Base-by-base conservation (phyloP, 2,113 vertebrate genomes). In the Hirundichthys speculiger region DNA sequence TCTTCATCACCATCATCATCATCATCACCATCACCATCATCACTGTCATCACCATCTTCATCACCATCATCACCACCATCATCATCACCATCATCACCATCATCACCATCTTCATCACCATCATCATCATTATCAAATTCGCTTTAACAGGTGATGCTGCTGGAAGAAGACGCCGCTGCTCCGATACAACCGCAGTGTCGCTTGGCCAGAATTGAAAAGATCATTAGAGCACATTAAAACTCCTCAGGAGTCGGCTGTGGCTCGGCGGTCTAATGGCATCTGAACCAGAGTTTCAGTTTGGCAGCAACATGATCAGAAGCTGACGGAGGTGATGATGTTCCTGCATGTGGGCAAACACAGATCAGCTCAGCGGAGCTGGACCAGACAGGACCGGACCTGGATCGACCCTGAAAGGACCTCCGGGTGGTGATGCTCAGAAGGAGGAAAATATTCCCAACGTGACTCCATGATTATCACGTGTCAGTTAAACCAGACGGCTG, bases 151-250 rank as follows among this genome's bases (percentile, higher is more conserved):
- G 87, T 88, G 81, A 87, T n/a, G 56, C 79, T 48, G 10, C 68
- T 49, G 47, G 40, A 72, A 59, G 49, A 24, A 27, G 79, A 71
- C 60, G 18, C 51, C 0, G 2, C 4, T 13, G 20, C 18, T 45
- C 40, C 3, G 18, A 50, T 15, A 5, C 24, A 30, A 42, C 50
- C 0, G 46, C 22, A 50, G 14, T 9, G 12, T 19, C 18, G 45
- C 70, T 49, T 16, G 5, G 50, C 41, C 34, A 41, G 83, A 63
- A 66, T 74, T 85, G 66, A 85, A 74, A 74, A 74, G 75, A 79
- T 85, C 85, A 86, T 91, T 91, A 90, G 67, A 42, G 73, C 86
- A 41, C 86, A 91, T 91, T 90, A 90, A 90, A 86, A 91, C 84
- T 86, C 67, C 79, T 86, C 77, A 64, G 60, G 76, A 89, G 85